Evolutionary conservation across 2,888 invertebrate species (phyloP).

Genomic region (Halocaridina rubra): DNA sequence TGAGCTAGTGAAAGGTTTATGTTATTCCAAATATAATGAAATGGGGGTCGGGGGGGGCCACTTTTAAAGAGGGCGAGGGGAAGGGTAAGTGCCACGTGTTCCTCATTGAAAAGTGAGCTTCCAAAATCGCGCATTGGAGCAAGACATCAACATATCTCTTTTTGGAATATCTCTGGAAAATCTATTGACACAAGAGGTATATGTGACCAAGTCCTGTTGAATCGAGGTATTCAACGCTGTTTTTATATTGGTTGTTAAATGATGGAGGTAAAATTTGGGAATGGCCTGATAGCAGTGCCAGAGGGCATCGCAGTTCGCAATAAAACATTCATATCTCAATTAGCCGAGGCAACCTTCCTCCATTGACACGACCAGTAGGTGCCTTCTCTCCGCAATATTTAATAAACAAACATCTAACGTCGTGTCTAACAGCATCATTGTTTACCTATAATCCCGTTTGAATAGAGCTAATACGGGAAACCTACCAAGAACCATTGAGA

Average conservation of each 20-base stretch:
- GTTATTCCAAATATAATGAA: no score
- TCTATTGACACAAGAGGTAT: neutral
- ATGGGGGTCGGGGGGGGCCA: no score
- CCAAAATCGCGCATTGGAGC: no score
- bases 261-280: neutral
- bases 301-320: neutral
- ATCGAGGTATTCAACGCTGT: neutral
- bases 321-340: slow-evolving; percentile 58
- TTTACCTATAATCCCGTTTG: slow-evolving; percentile 56
- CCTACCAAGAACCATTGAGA: neutral
- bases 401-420: slow-evolving; percentile 36
- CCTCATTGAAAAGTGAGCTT: no score
- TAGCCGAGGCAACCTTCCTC: slow-evolving; percentile 35
- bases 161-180: no score
- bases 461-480: slow-evolving; percentile 52
- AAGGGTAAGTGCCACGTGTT: no score
- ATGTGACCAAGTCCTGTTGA: neutral
- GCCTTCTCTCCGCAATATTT: slow-evolving; percentile 59
- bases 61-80: no score
- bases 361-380: slow-evolving; percentile 55
- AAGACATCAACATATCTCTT: no score
- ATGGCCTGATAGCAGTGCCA: neutral
- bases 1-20: no score
- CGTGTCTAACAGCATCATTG: slow-evolving; percentile 45
- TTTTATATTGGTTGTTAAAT: neutral